Base-by-base conservation (phyloP, 2,113 vertebrate species). In the human region DNA sequence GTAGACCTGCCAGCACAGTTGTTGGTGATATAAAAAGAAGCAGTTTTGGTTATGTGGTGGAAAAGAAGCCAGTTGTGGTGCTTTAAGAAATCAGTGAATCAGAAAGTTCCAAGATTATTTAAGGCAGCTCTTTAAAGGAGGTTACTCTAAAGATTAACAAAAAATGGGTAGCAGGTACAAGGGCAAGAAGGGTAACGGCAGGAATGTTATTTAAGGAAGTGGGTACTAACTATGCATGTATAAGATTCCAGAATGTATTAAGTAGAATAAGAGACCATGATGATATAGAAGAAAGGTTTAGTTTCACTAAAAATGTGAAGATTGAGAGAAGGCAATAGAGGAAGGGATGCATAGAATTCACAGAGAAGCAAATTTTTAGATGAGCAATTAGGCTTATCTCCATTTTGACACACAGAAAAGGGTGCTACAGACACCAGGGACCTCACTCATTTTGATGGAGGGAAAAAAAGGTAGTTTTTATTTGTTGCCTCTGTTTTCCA, bases 291-390 rank as follows among this genome's bases (percentile, higher is more conserved):
- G 30, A 32, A 40, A 45, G 8, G 3, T 3, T 35, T 45, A 38
- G 17, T 5, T 57, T 27, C 57, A 59, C 10, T 1, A 52, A 20
- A 38, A 50, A 30, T 68, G 27, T 70, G 25, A 55, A 25, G 32
- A 30, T 35, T 5, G 13, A 64, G 11, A 18, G 20, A 59, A 13
- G 18, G 5, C 3, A 59, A 3, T 5, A 25, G 52, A 32, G 43
- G 22, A 59, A 6, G 11, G 11, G 10, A 17, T 27, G 10, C 8
- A 18, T 4, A 30, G 6, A 11, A 57, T 7, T 3, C 1, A 43
- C 3, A 13, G 38, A 70, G 61, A 43, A 45, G 20, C 6, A 27
- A 8, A 4, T 35, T 50, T 23, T 27, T 45, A 35, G 14, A 38
- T 30, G 23, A 30, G 13, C 16, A 23, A 17, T 27, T 30, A 0